Conservation (phyloP, 2,888 invertebrate species). For the Cinara cedri region DNA sequence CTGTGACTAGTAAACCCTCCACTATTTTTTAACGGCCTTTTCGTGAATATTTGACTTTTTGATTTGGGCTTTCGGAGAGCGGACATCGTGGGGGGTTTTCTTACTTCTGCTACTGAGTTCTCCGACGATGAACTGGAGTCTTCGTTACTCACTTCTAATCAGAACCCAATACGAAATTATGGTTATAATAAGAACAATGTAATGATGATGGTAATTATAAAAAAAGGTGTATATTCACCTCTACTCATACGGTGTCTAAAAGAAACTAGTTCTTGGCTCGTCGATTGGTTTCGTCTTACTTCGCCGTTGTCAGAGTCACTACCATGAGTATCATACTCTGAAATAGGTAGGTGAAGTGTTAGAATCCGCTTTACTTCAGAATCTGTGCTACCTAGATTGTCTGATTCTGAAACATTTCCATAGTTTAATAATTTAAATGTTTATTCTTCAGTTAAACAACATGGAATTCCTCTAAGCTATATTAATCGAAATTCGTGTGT, state of each 20-base stretch:
- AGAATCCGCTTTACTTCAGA: slow-evolving; percentile 92
- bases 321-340: slow-evolving; percentile 86
- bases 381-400: slow-evolving; percentile 93
- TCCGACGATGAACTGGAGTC: slow-evolving; percentile 81
- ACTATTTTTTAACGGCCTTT: slow-evolving; percentile 77
- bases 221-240: slow-evolving; percentile 58
- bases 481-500: too few species aligned
- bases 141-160: slow-evolving; percentile 67
- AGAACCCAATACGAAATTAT: not conserved
- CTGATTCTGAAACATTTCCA: slow-evolving; percentile 74
- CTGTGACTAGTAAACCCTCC: slow-evolving; percentile 84
- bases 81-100: slow-evolving; percentile 70
- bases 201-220: not conserved
- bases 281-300: slow-evolving; percentile 65
- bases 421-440: too few species aligned
- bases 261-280: slow-evolving; percentile 68
- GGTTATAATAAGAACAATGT: not conserved
- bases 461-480: too few species aligned
- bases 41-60: slow-evolving; percentile 69
- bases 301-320: slow-evolving; percentile 74
- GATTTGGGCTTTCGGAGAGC: slow-evolving; percentile 69
- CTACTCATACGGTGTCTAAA: slow-evolving; percentile 66
- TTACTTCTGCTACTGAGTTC: slow-evolving; percentile 70
- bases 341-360: slow-evolving; percentile 90
- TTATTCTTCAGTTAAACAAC: too few species aligned